Conservation (phyloP, 2,113 vertebrate species). For the Paedocypris sp. region DNA sequence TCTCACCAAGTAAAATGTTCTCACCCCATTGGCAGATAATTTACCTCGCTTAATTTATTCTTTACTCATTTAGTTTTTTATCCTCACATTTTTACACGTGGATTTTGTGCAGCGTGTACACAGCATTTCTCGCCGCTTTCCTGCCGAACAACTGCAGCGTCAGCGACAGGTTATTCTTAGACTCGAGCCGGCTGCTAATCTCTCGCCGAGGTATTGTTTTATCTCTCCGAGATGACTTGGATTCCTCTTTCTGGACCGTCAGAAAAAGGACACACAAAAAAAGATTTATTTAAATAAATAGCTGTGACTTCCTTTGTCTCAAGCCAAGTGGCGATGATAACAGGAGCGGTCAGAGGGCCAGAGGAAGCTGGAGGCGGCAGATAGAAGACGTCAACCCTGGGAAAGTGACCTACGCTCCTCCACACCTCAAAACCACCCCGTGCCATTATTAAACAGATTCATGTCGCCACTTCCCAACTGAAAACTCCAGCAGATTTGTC, state of each 20-base stretch:
- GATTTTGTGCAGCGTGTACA: conserved; percentile 8
- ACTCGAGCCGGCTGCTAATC: conserved; percentile 17
- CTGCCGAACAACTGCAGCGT: conserved; percentile 25
- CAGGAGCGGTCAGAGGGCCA: conserved; percentile 28
- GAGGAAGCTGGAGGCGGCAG: conserved; percentile 36
- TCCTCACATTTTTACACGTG: too few relatives aligned
- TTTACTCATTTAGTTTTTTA: too few relatives aligned
- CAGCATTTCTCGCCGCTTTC: conserved; percentile 1
- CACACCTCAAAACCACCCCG: conserved; percentile 24
- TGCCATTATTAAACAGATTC: conserved; percentile 28
- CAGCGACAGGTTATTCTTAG: conserved; percentile 31
- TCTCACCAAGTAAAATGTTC: too few relatives aligned
- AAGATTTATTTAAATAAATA: conserved; percentile 32
- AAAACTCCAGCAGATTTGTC: conserved; percentile 9
- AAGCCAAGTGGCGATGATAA: conserved; percentile 37
- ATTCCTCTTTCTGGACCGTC: conserved; percentile 15
- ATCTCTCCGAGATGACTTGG: conserved; percentile 27
- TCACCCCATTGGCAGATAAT: too few relatives aligned
- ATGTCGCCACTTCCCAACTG: conserved; percentile 27
- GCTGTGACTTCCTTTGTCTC: conserved; percentile 31
- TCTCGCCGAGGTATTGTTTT: conserved; percentile 10
- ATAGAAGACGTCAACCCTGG: conserved; percentile 38
- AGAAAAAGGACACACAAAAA: too few relatives aligned
- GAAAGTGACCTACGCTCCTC: conserved; percentile 35
- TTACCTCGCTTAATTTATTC: too few relatives aligned